A percentile compares a stretch with the other conserved stretches of the same genome.
These are phyloP conservation scores for Channa argus DNA, from an alignment of 2,113 vertebrate genomes.

Conservation along the genomic window DNA sequence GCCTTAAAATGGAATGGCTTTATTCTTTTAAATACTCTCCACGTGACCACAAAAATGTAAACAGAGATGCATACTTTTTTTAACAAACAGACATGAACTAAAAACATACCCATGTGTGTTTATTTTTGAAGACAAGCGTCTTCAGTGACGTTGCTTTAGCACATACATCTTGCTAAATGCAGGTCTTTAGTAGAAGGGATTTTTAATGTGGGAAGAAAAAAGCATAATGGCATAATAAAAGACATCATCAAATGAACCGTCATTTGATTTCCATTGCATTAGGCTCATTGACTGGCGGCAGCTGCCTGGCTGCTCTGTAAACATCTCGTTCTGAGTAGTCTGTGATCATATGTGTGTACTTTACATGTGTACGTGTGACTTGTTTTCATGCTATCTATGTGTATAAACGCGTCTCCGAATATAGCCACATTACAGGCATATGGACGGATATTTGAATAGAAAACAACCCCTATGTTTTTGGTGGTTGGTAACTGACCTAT, in stretches of 20 bases:
- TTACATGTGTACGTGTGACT: slow-evolving; percentile 30
- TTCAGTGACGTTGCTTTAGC: slow-evolving; percentile 20
- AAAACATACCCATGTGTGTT: slow-evolving; percentile 43
- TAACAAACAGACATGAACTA: slow-evolving; percentile 26
- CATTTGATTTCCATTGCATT: slow-evolving; percentile 83
- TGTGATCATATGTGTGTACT: slow-evolving; percentile 42
- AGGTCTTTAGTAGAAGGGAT: slow-evolving; percentile 44
- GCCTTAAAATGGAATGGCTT: slow-evolving; percentile 14
- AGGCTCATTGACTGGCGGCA: slow-evolving; percentile 76
- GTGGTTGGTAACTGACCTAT: slow-evolving; percentile 16
- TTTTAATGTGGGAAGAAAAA: slow-evolving; percentile 76
- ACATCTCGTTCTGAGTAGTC: slow-evolving; percentile 63
- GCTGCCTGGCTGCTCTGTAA: slow-evolving; percentile 69
- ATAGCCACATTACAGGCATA: slow-evolving; percentile 14
- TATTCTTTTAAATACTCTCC: slow-evolving; percentile 3
- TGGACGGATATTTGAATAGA: slow-evolving; percentile 45
- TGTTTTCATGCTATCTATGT: slow-evolving; percentile 22
- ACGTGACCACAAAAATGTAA: slow-evolving; percentile 6
- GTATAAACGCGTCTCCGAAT: slow-evolving; percentile 24
- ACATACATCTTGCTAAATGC: slow-evolving; percentile 62
- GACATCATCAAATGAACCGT: slow-evolving; percentile 72
- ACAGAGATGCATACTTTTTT: slow-evolving; percentile 18
- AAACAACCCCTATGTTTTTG: slow-evolving; percentile 52
- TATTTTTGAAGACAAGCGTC: slow-evolving; percentile 24
- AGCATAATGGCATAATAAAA: slow-evolving; percentile 84